phyloP scores from a whole-genome alignment of 92 coral and sea anemone genomes.

The Phenganax marumi region DNA sequence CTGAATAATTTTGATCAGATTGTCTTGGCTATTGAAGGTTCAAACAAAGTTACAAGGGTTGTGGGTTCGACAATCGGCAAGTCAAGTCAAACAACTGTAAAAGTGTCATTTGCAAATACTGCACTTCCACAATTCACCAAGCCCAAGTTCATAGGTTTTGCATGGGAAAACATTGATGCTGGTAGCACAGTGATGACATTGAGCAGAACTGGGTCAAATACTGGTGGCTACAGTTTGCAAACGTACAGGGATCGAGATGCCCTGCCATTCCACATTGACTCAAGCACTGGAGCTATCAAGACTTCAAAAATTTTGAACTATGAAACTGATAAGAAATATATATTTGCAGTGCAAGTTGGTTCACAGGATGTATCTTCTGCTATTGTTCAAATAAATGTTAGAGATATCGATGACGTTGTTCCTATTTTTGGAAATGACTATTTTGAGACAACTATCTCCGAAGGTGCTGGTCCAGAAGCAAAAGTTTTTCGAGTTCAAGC shows the following conservation, averaged over 20 bases:
- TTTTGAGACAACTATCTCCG: constrained; percentile 11
- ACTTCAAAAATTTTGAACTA: constrained; percentile 64
- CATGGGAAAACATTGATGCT: neutral
- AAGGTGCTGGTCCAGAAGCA: constrained; percentile 3
- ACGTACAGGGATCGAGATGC: constrained; percentile 17
- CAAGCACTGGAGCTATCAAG: constrained; percentile 59
- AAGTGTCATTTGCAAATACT: neutral
- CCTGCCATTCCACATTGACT: constrained; percentile 13
- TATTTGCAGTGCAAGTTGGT: constrained; percentile 44
- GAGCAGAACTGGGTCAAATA: neutral
- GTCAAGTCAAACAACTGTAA: constrained; percentile 20
- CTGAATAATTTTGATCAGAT: neutral
- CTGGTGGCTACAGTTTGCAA: neutral
- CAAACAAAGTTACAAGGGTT: neutral
- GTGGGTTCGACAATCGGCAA: neutral
- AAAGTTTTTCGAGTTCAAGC: constrained; percentile 39
- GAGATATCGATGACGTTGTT: constrained; percentile 1
- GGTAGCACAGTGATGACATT: constrained; percentile 8
- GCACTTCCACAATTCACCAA: neutral
- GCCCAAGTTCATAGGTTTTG: neutral
- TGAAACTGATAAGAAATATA: constrained; percentile 72
- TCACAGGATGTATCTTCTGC: constrained; percentile 24
- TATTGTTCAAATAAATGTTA: constrained; percentile 20
- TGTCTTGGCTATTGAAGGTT: neutral
- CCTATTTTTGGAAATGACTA: constrained; percentile 32